Evolutionary conservation across 2,797 vertebrate genomes (phyloP).

Genomic region (Clarias laeviceps): DNA sequence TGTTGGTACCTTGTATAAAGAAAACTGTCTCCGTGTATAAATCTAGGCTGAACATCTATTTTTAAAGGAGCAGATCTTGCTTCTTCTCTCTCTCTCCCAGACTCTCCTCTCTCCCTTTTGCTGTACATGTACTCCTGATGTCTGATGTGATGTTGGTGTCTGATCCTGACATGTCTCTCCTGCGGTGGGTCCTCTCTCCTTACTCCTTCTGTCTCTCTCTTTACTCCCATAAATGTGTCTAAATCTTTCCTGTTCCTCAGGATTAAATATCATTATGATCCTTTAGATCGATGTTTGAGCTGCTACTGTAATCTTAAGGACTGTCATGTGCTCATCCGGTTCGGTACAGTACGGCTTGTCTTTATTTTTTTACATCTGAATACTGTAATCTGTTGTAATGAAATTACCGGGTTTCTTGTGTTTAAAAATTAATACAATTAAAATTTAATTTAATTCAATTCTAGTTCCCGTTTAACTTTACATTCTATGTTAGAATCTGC

Average conservation of each 20-base stretch:
- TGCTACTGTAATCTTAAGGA: neutral
- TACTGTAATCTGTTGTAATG: neutral
- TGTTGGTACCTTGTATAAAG: neutral
- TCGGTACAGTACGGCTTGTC: neutral
- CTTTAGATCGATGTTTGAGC: neutral
- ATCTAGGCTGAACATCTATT: too few species aligned
- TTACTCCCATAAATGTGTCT: neutral
- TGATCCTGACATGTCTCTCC: neutral
- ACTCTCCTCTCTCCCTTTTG: neutral
- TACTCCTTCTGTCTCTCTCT: neutral
- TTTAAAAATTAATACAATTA: neutral
- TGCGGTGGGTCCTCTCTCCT: neutral
- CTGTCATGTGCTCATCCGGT: too few species aligned
- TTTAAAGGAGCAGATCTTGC: neutral
- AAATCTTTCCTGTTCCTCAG: neutral
- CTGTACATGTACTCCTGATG: neutral
- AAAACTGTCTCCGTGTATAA: neutral
- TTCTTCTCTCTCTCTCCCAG: slow-evolving; percentile 21
- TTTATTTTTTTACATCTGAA: neutral
- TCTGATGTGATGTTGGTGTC: neutral
- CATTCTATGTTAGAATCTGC: neutral
- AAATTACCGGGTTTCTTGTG: neutral
- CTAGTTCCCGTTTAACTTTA: neutral
- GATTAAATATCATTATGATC: neutral
- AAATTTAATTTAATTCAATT: neutral